Base-by-base conservation (phyloP, 2,888 invertebrate genomes). In the Eupithecia dodoneata region DNA sequence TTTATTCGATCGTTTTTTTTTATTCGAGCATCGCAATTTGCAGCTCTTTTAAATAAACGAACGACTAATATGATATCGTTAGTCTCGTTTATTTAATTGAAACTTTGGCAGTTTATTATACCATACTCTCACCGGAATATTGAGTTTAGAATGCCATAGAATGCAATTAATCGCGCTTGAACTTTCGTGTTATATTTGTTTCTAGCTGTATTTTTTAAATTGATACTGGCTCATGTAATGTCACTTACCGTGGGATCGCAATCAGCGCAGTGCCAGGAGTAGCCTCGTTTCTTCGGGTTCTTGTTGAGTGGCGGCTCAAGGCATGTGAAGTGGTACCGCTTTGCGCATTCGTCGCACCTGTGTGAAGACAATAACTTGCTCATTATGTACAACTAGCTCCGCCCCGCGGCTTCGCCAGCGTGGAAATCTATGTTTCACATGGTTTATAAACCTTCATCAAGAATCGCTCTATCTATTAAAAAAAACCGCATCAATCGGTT, bases 261-360 rank as follows among this genome's bases (percentile, higher is more conserved):
- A 91, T 98, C 98, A 73, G 98, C 98, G 93, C 99, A 99, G 92
- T 98, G 98, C 99, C 99, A 99, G 15, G 98, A 98, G 90, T 99
- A 99, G 52, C 99, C 99, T 75, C 98, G 96, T 86, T 97, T 97
- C 95, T 99, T 99, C 1, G 99, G 99, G 78, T 98, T 97, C 91
- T 98, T 98, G 92, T 98, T 99, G 15, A 98, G 96, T 15, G 99
- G 99, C 72, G 99, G 99, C 91, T 98, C 98, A 86, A 99, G 95
- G 91, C 99, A 99, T 79, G 97, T 97, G 91, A 99, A 99, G 94
- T 99, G 99, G 94, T 98, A 99, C 85, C 97, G 97, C 88, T 98
- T 97, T 87, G 96, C 96, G 91, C 99, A 99, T 90, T 98, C 98
- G 93, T 99, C 99, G 92, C 99, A 99, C 89, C 98, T 98, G 87